Evolutionary conservation across 2,113 vertebrate species (phyloP).

Genomic region (Corynorhinus townsendii): DNA sequence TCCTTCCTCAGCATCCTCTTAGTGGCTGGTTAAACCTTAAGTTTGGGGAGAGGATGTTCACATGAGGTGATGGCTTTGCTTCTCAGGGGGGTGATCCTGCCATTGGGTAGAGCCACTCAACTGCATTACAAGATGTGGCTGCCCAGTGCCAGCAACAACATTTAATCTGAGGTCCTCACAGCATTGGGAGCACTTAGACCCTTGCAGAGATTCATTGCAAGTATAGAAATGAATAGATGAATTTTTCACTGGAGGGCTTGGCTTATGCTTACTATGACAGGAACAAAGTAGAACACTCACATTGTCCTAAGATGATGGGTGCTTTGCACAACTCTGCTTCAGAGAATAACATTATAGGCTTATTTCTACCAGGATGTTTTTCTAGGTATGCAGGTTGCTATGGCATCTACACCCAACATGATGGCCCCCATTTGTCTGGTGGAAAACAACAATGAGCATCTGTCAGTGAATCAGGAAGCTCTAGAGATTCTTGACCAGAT

Average conservation of each 20-base stretch:
- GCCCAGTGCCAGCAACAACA: neutral
- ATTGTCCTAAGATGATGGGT: neutral
- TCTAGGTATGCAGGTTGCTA: neutral
- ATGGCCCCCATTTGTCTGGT: constrained; percentile 38
- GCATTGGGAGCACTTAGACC: neutral
- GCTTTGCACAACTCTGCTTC: neutral
- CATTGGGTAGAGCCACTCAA: neutral
- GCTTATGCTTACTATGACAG: neutral
- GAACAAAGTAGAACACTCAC: neutral
- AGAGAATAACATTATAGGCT: neutral
- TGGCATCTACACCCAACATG: neutral
- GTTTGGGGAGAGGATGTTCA: neutral
- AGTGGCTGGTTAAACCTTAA: neutral
- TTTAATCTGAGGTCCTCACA: neutral
- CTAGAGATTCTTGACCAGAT: constrained; percentile 17
- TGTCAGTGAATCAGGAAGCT: constrained; percentile 40
- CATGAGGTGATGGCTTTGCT: neutral
- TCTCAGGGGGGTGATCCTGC: neutral
- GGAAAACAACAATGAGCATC: constrained; percentile 12
- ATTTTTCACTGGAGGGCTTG: neutral
- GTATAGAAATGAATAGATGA: neutral
- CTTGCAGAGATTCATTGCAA: neutral
- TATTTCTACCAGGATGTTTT: neutral
- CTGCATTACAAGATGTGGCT: neutral
- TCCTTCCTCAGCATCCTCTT: neutral